Percentiles rank a stretch among this genome's conserved stretches.
phyloP scores from a whole-genome alignment of 2,888 invertebrate genomes.

The Apoderus coryli region DNA sequence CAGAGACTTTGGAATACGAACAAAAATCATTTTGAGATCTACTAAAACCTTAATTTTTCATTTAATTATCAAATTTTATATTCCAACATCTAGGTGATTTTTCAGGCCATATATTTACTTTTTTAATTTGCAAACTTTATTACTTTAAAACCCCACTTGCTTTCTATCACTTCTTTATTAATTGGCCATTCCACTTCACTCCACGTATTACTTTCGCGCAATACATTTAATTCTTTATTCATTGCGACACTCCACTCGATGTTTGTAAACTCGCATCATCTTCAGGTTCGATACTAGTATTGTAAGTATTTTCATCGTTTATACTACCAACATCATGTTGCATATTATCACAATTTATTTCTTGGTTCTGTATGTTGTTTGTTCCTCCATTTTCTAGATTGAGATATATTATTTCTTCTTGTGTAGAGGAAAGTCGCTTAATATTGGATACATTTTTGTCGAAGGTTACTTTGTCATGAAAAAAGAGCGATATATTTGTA shows the following conservation, averaged over 20 bases:
- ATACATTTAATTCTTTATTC: conserved; percentile 4
- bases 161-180: conserved; percentile 14
- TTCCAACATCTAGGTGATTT: conserved; percentile 18
- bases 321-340: no score
- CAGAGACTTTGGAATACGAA: conserved; percentile 12
- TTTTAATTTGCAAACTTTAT: conserved; percentile 16
- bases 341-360: no score
- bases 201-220: conserved; percentile 11
- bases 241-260: conserved; percentile 9
- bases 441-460: no score
- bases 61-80: conserved; percentile 15
- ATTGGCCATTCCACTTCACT: conserved; percentile 11
- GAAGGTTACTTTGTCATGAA: no score
- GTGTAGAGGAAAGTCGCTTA: no score
- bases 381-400: no score
- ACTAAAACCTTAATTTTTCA: conserved; percentile 12
- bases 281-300: no score
- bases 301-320: no score
- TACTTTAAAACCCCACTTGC: conserved; percentile 15
- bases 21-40: conserved; percentile 17
- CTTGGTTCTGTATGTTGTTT: no score
- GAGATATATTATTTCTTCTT: no score
- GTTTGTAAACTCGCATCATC: no score
- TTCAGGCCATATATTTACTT: conserved; percentile 19
- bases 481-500: no score